Conservation (phyloP, 2,797 vertebrate genomes). For the Phalloptychus januarius region DNA sequence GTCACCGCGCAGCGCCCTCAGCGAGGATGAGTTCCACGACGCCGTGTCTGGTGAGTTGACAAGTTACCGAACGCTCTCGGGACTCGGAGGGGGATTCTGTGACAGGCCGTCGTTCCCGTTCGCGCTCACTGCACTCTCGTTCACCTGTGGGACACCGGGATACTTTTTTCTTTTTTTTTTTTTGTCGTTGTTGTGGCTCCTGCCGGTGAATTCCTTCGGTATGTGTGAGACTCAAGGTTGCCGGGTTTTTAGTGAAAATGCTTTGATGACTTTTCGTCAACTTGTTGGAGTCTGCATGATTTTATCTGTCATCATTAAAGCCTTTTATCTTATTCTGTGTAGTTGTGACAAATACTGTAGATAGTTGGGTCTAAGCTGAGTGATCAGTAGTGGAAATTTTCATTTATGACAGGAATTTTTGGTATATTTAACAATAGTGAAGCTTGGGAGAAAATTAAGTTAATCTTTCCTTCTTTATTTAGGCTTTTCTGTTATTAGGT, state of each 20-base stretch:
- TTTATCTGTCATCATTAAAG: background rate
- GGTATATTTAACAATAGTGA: background rate
- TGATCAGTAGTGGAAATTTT: conserved; percentile 7
- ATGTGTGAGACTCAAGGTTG: conserved; percentile 31
- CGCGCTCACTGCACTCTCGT: conserved; percentile 43
- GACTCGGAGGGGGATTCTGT: conserved; percentile 38
- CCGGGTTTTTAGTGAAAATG: conserved; percentile 28
- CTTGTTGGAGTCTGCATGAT: background rate
- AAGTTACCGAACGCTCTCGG: conserved; percentile 22
- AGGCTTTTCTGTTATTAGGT: background rate
- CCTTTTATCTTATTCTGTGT: background rate
- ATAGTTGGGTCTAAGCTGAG: background rate
- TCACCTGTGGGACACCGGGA: conserved; percentile 57
- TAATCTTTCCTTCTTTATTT: background rate
- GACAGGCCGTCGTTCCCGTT: conserved; percentile 30
- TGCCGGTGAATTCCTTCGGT: conserved; percentile 45
- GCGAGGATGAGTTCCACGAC: conserved; percentile 96
- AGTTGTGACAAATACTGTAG: background rate
- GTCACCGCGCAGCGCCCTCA: conserved; percentile 85
- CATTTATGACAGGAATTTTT: background rate
- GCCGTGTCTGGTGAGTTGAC: conserved; percentile 89
- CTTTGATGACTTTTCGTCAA: background rate
- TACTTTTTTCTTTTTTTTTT: conserved; percentile 26
- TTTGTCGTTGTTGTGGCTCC: background rate
- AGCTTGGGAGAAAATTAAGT: background rate